Evolutionary conservation across 1,140 invertebrate genomes (phyloP).

Genomic region (Spodoptera frugiperda): DNA sequence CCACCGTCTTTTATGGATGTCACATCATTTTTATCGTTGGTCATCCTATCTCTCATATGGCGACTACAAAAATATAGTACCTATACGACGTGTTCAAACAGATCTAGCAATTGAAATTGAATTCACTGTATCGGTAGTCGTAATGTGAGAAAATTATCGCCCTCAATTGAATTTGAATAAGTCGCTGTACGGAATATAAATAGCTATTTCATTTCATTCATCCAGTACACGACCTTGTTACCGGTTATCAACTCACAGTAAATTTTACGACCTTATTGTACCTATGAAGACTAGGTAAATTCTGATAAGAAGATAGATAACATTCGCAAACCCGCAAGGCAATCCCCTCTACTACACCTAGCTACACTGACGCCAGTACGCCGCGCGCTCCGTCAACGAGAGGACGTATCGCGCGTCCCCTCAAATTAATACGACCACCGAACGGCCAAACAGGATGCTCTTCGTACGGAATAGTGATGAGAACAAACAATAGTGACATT

Average conservation of each 20-base stretch:
- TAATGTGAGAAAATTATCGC: too few relatives aligned
- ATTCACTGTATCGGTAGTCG: too few relatives aligned
- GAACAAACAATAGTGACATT: constrained; percentile 62
- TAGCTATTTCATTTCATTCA: constrained; percentile 40
- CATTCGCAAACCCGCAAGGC: constrained; percentile 51
- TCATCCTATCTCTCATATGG: too few relatives aligned
- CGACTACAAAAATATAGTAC: too few relatives aligned
- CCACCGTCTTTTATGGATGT: too few relatives aligned
- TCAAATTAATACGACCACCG: constrained; percentile 52
- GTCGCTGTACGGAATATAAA: too few relatives aligned
- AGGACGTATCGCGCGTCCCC: constrained; percentile 55
- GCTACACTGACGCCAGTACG: constrained; percentile 57
- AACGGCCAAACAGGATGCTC: constrained; percentile 64
- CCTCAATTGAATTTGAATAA: too few relatives aligned
- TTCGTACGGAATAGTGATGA: constrained; percentile 67
- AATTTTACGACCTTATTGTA: constrained; percentile 52
- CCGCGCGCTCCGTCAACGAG: constrained; percentile 41
- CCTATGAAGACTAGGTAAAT: constrained; percentile 55
- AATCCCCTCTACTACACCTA: constrained; percentile 47
- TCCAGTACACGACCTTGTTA: constrained; percentile 48
- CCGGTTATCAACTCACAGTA: constrained; percentile 50
- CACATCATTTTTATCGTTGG: too few relatives aligned
- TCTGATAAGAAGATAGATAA: constrained; percentile 72
- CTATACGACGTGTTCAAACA: too few relatives aligned
- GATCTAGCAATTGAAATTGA: too few relatives aligned